Conservation (phyloP, 2,797 vertebrate genomes). For the Mormyrops boulengeri region DNA sequence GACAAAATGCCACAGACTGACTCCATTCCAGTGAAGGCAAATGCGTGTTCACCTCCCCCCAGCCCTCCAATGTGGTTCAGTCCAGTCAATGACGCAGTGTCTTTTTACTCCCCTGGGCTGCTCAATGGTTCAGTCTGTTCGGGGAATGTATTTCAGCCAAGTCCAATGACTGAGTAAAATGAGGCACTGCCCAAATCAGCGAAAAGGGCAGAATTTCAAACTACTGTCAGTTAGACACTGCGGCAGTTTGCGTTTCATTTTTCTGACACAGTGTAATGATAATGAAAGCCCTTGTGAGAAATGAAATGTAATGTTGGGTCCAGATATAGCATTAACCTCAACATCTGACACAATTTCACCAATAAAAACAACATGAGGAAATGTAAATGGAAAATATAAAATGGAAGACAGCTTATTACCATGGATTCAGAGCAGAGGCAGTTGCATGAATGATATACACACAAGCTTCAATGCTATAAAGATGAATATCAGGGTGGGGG, state of each 20-base stretch:
- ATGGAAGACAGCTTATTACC: neutral
- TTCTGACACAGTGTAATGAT: neutral
- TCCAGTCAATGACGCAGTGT: neutral
- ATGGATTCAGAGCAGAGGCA: neutral
- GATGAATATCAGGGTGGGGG: neutral
- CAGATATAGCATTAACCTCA: neutral
- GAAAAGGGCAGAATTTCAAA: conserved; percentile 2
- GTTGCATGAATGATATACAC: neutral
- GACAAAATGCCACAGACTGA: neutral
- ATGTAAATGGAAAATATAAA: neutral
- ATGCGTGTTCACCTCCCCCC: neutral
- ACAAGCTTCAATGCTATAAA: neutral
- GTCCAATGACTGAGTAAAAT: neutral
- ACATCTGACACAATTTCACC: neutral
- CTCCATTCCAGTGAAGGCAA: neutral
- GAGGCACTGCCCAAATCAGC: neutral
- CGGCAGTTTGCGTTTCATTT: neutral
- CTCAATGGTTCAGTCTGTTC: neutral
- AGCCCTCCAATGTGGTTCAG: neutral
- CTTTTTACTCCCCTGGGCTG: neutral
- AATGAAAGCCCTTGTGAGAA: neutral
- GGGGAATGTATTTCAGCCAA: neutral
- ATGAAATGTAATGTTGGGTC: neutral
- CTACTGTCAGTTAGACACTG: neutral
- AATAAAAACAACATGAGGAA: conserved; percentile 1